Evolutionary conservation across 2,888 invertebrate species (phyloP).

Genomic region (Drosophila macrothrix): DNA sequence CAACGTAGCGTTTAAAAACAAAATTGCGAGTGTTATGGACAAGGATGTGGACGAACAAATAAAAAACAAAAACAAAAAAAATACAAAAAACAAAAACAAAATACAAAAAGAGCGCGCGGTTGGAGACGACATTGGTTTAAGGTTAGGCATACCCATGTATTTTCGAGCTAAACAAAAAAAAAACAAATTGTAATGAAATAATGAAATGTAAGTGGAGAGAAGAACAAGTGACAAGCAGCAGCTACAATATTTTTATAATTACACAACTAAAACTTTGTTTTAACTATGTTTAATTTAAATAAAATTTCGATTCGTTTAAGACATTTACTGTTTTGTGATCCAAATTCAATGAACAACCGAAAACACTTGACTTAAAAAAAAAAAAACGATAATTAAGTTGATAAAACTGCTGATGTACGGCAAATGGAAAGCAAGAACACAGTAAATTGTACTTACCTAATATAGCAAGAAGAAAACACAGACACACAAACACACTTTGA

Average conservation of each 20-base stretch:
- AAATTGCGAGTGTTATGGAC: constrained; percentile 80
- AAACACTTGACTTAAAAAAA: constrained; percentile 22
- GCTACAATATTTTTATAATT: constrained; percentile 77
- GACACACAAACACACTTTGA: constrained; percentile 61
- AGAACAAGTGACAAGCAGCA: constrained; percentile 39
- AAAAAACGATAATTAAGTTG: constrained; percentile 24
- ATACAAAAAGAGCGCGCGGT: constrained; percentile 24
- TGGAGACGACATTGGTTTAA: constrained; percentile 70
- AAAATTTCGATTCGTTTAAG: constrained; percentile 68
- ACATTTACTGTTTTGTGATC: constrained; percentile 82
- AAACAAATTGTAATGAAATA: constrained; percentile 13
- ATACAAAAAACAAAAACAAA: constrained; percentile 6
- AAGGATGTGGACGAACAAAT: constrained; percentile 65
- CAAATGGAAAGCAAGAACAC: constrained; percentile 62
- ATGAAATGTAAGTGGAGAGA: constrained; percentile 22
- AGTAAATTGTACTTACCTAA: constrained; percentile 80
- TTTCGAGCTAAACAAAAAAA: constrained; percentile 64
- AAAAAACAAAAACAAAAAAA: constrained; percentile 2
- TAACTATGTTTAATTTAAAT: constrained; percentile 68
- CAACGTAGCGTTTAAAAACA: constrained; percentile 82
- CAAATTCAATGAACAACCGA: constrained; percentile 38
- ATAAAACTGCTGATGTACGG: constrained; percentile 58
- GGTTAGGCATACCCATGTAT: constrained; percentile 72
- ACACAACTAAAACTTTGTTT: constrained; percentile 58
- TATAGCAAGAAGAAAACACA: constrained; percentile 39